phyloP scores from a whole-genome alignment of 1,140 invertebrate species.

The Brachionus plicatilis region DNA sequence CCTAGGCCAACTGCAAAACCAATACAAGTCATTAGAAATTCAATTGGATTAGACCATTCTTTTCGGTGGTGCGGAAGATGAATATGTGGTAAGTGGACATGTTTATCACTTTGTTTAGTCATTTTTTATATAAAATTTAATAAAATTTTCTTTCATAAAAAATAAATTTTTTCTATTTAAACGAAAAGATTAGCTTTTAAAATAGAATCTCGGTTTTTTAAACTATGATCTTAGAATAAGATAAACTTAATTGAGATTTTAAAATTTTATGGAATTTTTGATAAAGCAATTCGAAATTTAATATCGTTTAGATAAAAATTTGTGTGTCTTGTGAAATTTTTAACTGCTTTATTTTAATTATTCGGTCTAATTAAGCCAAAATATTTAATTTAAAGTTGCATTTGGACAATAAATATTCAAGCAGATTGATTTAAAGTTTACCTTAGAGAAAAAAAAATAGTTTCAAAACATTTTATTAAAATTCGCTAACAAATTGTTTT shows the following conservation, averaged over 20 bases:
- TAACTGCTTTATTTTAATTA: not conserved
- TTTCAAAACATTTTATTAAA: not conserved
- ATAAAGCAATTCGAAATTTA: not conserved
- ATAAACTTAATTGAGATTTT: not conserved
- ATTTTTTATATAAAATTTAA: not conserved
- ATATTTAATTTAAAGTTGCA: not conserved
- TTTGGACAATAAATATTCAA: not conserved
- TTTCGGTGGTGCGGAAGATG: not conserved
- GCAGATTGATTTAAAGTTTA: not conserved
- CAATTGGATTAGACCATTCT: conserved; percentile 40
- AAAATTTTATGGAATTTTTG: not conserved
- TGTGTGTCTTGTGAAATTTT: not conserved
- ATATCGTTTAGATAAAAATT: not conserved
- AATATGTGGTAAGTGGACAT: not conserved
- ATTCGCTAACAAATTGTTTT: not conserved
- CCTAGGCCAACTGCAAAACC: conserved; percentile 35
- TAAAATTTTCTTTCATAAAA: not conserved
- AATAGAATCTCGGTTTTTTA: not conserved
- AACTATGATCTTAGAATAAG: not conserved
- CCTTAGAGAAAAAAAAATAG: no score
- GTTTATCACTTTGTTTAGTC: not conserved
- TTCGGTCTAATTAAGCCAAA: not conserved
- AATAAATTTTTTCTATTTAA: not conserved
- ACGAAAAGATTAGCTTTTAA: not conserved
- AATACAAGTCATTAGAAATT: conserved; percentile 40